These are phyloP conservation scores for Parazoanthus darwini DNA, from an alignment of 92 coral and sea anemone genomes.

Conservation along the genomic window DNA sequence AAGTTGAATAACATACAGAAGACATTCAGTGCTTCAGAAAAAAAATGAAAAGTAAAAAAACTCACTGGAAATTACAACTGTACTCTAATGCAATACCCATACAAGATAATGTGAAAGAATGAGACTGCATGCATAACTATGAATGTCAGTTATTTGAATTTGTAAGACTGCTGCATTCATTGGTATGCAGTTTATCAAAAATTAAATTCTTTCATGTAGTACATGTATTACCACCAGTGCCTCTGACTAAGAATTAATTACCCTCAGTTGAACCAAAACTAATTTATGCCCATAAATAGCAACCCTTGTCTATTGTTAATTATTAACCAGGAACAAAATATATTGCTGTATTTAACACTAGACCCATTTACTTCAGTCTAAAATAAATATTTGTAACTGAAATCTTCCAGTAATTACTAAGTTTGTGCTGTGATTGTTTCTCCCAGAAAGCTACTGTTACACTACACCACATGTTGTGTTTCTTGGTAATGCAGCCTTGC, in stretches of 20 bases:
- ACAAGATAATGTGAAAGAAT: background rate
- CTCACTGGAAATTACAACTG: background rate
- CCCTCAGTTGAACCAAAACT: conserved; percentile 2
- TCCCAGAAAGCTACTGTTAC: too few relatives aligned
- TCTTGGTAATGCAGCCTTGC: too few relatives aligned
- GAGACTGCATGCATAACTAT: background rate
- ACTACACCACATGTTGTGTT: too few relatives aligned
- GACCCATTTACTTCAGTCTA: too few relatives aligned
- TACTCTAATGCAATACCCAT: background rate
- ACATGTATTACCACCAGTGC: conserved; percentile 10
- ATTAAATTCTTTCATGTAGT: conserved; percentile 2
- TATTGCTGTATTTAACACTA: background rate
- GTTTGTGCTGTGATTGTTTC: too few relatives aligned
- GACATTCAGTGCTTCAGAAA: background rate
- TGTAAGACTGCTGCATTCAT: conserved; percentile 2
- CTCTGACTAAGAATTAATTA: background rate
- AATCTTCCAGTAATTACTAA: too few relatives aligned
- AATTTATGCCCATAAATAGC: background rate
- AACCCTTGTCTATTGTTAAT: background rate
- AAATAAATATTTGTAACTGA: too few relatives aligned
- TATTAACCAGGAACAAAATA: background rate
- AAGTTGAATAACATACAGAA: background rate
- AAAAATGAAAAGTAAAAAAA: background rate
- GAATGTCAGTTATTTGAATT: background rate
- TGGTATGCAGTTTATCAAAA: conserved; percentile 10